Percentiles rank a stretch among this genome's conserved stretches.
Conservation (phyloP, 1,140 invertebrate genomes). For the Cydia splendana region DNA sequence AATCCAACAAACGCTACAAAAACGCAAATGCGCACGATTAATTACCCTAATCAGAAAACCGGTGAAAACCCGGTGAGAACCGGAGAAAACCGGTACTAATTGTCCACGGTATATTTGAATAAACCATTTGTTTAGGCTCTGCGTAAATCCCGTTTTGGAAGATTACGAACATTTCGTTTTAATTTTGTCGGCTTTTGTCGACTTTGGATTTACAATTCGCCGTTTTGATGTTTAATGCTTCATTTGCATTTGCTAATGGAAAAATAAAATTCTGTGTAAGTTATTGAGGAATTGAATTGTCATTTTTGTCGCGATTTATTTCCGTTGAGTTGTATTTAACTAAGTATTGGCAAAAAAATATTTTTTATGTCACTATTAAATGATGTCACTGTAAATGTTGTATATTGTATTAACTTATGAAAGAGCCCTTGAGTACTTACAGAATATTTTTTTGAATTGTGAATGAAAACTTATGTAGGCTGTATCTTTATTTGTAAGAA, state of each 20-base stretch:
- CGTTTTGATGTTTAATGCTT: neutral
- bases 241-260: neutral
- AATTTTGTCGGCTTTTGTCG: slow-evolving; percentile 1
- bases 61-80: slow-evolving; percentile 3
- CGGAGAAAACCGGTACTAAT: slow-evolving; percentile 6
- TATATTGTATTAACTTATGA: no score
- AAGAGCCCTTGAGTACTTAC: no score
- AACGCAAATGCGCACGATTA: slow-evolving; percentile 4
- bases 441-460: no score
- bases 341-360: no score
- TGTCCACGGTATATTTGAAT: neutral
- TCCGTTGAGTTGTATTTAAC: no score
- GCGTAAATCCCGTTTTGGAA: neutral
- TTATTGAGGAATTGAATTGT: neutral
- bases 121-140: slow-evolving; percentile 12
- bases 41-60: neutral
- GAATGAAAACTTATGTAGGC: no score
- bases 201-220: slow-evolving; percentile 5
- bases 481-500: no score
- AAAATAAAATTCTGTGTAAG: neutral
- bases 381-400: no score
- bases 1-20: neutral
- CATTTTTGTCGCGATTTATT: neutral
- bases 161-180: slow-evolving; percentile 11
- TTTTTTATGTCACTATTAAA: no score